phyloP scores from a whole-genome alignment of 2,888 invertebrate genomes.

The Cheilosia grossa region DNA sequence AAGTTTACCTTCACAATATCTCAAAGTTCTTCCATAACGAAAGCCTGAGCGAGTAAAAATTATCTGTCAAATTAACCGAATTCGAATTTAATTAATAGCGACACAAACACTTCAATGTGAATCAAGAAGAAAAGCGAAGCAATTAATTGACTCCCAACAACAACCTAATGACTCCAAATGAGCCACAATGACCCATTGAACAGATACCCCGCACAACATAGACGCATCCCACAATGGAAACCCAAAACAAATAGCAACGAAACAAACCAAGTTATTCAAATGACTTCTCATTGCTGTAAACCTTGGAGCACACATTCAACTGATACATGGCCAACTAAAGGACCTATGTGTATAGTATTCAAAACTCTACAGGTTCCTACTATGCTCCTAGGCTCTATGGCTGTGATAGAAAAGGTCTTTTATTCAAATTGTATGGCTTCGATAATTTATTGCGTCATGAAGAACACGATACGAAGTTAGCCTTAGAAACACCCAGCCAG shows the following conservation, averaged over 20 bases:
- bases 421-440: slow-evolving; percentile 68
- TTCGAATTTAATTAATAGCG: slow-evolving; percentile 64
- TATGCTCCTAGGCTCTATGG: slow-evolving; percentile 1
- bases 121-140: not conserved
- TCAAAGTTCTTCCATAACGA: slow-evolving; percentile 41
- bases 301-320: slow-evolving; percentile 24
- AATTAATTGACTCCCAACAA: slow-evolving; percentile 61
- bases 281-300: slow-evolving; percentile 43
- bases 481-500: not conserved
- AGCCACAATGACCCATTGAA: slow-evolving; percentile 59
- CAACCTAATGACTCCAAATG: slow-evolving; percentile 68
- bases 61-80: slow-evolving; percentile 61
- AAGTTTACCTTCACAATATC: slow-evolving; percentile 39
- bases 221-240: slow-evolving; percentile 27
- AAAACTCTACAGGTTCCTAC: slow-evolving; percentile 44
- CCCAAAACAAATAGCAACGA: slow-evolving; percentile 54
- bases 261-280: slow-evolving; percentile 58
- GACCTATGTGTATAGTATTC: slow-evolving; percentile 4
- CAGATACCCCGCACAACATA: slow-evolving; percentile 26
- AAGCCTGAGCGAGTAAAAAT: slow-evolving; percentile 11
- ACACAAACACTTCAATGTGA: slow-evolving; percentile 61
- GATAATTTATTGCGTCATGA: slow-evolving; percentile 70
- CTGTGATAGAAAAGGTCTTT: slow-evolving; percentile 55
- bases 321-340: not conserved
- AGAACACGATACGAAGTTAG: slow-evolving; percentile 48